These are phyloP conservation scores for Rhinogobio ventralis DNA, from an alignment of 2,797 vertebrate species.

Conservation along the genomic window DNA sequence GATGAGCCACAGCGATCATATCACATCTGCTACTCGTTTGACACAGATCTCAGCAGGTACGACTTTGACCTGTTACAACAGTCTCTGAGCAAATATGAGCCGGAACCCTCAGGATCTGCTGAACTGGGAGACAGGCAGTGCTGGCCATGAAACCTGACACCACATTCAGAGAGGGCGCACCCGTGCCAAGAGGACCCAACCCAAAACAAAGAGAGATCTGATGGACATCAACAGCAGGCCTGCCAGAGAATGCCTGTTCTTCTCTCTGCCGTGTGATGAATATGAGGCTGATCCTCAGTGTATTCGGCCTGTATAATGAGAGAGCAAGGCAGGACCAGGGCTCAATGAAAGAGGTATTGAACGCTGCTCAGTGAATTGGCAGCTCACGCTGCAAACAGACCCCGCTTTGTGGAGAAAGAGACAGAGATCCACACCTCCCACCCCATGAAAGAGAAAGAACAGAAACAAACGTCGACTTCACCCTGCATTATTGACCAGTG, in stretches of 20 bases:
- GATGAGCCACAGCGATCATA: background rate
- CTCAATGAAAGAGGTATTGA: slow-evolving; percentile 62
- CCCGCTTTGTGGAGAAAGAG: slow-evolving; percentile 69
- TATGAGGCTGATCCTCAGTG: background rate
- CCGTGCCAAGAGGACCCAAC: slow-evolving; percentile 58
- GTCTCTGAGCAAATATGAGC: background rate
- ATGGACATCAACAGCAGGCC: slow-evolving; percentile 1
- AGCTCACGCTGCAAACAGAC: slow-evolving; percentile 64
- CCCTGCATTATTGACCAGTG: background rate
- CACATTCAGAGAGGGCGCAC: slow-evolving; percentile 42
- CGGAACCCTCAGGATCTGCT: background rate
- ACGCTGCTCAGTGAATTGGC: slow-evolving; percentile 69
- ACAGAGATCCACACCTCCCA: slow-evolving; percentile 29
- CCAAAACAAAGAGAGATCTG: slow-evolving; percentile 38
- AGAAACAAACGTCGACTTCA: background rate
- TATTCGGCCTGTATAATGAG: background rate
- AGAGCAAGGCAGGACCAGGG: background rate
- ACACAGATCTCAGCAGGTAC: background rate
- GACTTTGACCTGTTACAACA: background rate
- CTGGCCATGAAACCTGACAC: slow-evolving; percentile 54
- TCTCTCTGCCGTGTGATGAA: background rate
- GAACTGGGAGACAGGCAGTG: slow-evolving; percentile 50
- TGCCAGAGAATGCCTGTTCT: background rate
- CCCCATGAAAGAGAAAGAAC: background rate
- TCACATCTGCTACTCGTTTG: background rate